Evolutionary conservation across 2,888 invertebrate species (phyloP), one percentile per base, ranked within the genome.

Genomic region (Ophioninae sp.): DNA sequence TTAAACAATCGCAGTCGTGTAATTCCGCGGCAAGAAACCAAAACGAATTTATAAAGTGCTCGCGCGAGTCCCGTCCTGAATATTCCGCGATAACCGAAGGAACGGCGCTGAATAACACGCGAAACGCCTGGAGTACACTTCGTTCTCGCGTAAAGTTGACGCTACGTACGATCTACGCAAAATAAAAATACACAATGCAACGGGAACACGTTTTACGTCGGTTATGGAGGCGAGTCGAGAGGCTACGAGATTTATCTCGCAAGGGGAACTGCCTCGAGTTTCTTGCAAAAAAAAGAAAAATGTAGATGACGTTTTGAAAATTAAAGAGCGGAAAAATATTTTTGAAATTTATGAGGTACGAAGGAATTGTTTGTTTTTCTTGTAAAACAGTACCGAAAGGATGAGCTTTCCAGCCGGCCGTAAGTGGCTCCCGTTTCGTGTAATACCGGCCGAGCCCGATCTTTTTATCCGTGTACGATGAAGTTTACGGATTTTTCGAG

Each of bases 401-500:
- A 10, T 30, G 30, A 30, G 2, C 3, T 62, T 21, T 23, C 30
- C 59, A 21, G 62, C 23, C 23, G 62, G 21, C 23, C 62, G 30
- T 17, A 17, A 62, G 62, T 62, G 13, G 62, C 30, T 30, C 62
- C 23, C 62, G 7, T 62, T 13, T 62, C 23, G 30, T 62, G 10
- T 13, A 23, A 17, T 50, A 13, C 50, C 17, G 50, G 50, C 6
- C 17, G 13, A 41, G 7, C 50, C 20, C 67, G 76, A 17, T 41
- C 41, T 68, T 41, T 39, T 39, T 67, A 65, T 21, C 23, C 65
- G 20, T 50, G n/a, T 61, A 20, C n/a, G 50, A 61, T 20, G 39
- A 69, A 81, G 69, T 81, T 79, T 8, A 62, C 56, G 59, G 68
- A 68, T 76, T 70, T 30, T 82, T 82, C 86, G 89, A 88, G 88